Percentiles rank a stretch among this genome's conserved stretches.
These are phyloP conservation scores for Drosophila dunni DNA, from an alignment of 1,140 invertebrate species.

Conservation along the genomic window DNA sequence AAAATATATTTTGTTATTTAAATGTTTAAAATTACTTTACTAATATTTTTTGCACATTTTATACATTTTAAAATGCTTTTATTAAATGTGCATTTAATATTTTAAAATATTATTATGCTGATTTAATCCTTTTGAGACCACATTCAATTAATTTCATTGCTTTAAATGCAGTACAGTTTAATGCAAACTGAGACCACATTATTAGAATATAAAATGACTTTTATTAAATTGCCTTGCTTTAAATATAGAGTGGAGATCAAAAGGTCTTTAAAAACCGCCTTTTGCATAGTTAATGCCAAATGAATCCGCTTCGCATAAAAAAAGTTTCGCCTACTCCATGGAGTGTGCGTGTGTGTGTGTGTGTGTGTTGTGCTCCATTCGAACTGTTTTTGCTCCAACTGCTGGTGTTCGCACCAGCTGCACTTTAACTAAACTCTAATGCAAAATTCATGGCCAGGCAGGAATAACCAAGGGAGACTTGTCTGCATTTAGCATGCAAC, in stretches of 20 bases:
- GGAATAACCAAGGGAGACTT: slow-evolving; percentile 37
- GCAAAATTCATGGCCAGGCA: slow-evolving; percentile 75
- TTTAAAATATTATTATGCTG: too few relatives aligned
- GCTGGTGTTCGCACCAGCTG: slow-evolving; percentile 72
- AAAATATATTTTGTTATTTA: too few relatives aligned
- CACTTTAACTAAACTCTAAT: slow-evolving; percentile 82
- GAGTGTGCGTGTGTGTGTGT: neutral
- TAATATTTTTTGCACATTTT: too few relatives aligned
- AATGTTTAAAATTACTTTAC: too few relatives aligned
- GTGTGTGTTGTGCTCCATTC: neutral
- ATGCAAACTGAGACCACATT: too few relatives aligned
- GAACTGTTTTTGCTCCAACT: slow-evolving; percentile 5
- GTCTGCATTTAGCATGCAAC: slow-evolving; percentile 72
- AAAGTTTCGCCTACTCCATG: slow-evolving; percentile 28
- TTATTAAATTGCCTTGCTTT: slow-evolving; percentile 1
- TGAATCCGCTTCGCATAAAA: slow-evolving; percentile 23
- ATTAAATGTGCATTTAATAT: too few relatives aligned
- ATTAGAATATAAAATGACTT: too few relatives aligned
- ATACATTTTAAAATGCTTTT: too few relatives aligned
- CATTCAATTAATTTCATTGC: too few relatives aligned
- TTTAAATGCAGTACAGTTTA: too few relatives aligned
- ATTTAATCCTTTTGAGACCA: too few relatives aligned
- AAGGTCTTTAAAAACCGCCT: slow-evolving; percentile 37
- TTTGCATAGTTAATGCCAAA: slow-evolving; percentile 52
- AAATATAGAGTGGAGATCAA: neutral